phyloP scores from a whole-genome alignment of 2,797 vertebrate genomes.

The Anas capensis region DNA sequence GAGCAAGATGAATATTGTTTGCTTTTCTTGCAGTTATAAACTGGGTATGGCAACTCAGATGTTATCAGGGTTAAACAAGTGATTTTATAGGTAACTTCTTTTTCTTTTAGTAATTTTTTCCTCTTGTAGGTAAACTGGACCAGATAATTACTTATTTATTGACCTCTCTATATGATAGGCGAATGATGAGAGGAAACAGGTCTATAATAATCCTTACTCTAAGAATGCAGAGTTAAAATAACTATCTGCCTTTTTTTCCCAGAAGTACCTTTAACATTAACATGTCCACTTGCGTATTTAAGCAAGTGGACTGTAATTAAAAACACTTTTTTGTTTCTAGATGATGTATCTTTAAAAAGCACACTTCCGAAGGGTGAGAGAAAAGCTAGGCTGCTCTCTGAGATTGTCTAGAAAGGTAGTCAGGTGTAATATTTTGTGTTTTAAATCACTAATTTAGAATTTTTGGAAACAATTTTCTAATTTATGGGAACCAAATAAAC shows the following conservation, averaged over 20 bases:
- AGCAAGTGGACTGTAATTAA: constrained; percentile 74
- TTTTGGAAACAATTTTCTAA: constrained; percentile 79
- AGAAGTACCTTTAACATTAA: constrained; percentile 76
- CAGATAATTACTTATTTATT: constrained; percentile 74
- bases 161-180: constrained; percentile 57
- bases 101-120: constrained; percentile 55
- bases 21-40: constrained; percentile 75
- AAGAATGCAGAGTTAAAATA: constrained; percentile 67
- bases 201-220: constrained; percentile 64
- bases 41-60: constrained; percentile 69
- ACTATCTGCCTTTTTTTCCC: constrained; percentile 76
- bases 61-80: constrained; percentile 68
- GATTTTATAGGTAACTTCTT: constrained; percentile 66
- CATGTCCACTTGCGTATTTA: constrained; percentile 67
- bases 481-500: constrained; percentile 77
- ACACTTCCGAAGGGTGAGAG: constrained; percentile 73
- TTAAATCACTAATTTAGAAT: constrained; percentile 67
- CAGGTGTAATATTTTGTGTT: constrained; percentile 63
- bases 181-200: constrained; percentile 51
- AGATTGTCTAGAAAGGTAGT: constrained; percentile 44
- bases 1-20: constrained; percentile 66
- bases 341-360: constrained; percentile 75
- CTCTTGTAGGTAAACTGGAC: constrained; percentile 71
- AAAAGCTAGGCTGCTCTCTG: constrained; percentile 47
- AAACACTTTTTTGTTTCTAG: constrained; percentile 58